These are phyloP conservation scores for Semnornis frantzii DNA, from an alignment of 2,113 vertebrate species.

Conservation along the genomic window DNA sequence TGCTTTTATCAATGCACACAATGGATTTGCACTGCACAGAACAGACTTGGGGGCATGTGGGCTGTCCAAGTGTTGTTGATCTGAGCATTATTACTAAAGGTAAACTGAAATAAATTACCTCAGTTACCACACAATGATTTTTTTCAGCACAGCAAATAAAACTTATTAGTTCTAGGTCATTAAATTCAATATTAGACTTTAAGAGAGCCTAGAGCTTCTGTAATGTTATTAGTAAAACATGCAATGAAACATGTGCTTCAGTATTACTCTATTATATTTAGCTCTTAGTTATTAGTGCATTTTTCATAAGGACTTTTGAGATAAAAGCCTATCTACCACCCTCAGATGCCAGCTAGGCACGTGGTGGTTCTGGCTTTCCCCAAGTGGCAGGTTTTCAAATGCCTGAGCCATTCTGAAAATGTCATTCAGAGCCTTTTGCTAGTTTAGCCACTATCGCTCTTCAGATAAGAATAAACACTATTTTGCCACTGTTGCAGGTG, in stretches of 20 bases:
- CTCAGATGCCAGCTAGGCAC: not conserved
- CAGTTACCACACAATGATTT: not conserved
- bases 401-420: constrained; percentile 18
- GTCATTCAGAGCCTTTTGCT: not conserved
- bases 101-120: constrained; percentile 46
- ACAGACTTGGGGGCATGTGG: not conserved
- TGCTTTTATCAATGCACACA: constrained; percentile 6
- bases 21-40: not conserved
- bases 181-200: constrained; percentile 40
- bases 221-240: constrained; percentile 1
- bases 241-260: not conserved
- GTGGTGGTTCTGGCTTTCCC: not conserved
- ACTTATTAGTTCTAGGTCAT: constrained; percentile 56
- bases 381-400: not conserved
- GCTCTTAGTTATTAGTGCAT: not conserved
- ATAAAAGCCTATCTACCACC: not conserved
- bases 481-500: not conserved
- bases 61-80: not conserved
- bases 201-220: constrained; percentile 6
- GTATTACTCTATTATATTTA: not conserved
- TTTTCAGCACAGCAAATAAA: constrained; percentile 51
- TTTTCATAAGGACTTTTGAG: not conserved
- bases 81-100: constrained; percentile 32
- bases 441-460: not conserved
- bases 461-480: not conserved